Evolutionary conservation across 2,113 vertebrate genomes (phyloP), one percentile per base, ranked within the genome.

Genomic region (Erinaceus europaeus): DNA sequence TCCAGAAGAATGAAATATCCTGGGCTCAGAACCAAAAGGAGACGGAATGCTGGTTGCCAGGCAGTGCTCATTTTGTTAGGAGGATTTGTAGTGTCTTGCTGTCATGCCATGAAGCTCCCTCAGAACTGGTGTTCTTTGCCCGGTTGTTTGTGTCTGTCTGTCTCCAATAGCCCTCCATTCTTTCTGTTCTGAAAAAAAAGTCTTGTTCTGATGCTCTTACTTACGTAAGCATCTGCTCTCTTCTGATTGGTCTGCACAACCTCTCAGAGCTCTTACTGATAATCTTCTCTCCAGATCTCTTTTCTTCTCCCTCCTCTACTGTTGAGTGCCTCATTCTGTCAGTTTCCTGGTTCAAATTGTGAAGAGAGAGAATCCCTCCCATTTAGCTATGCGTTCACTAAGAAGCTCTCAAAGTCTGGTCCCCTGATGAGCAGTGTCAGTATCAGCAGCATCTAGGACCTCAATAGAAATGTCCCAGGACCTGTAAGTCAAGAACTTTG

Each of bases 101-200:
- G 7, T 57, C 10, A 20, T 0, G 0, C 23, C 4, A 1, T n/a
- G 55, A n/a, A 29, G 15, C 9, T 55, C 17, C 42, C 15, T 46
- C 8, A n/a, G 15, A 29, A 11, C 21, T 14, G 1, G 10, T 4
- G 13, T 11, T 20, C 40, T 69, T 40, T 44, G 21, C 11, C 1
- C 40, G 44, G 50, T 77, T 36, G 38, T n/a, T 77, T 73, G 44
- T 44, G 7, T 50, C 67, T 81, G 1, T 59, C 27, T 84, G 5
- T 29, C 21, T 2, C 82, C 53, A 52, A 20, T 21, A 27, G 18
- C 27, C 21, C 34, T 13, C 12, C 55, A 76, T 61, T 62, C 38
- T 75, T 23, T 76, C 27, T 64, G 9, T 76, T 87, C 29, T 52
- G 21, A 55, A 86, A 86, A 73, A 14, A 6, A n/a, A 40, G 46